A percentile compares a stretch with the other conserved stretches of the same genome.
Evolutionary conservation across 2,888 invertebrate genomes (phyloP).

Genomic region (Protula sp.): DNA sequence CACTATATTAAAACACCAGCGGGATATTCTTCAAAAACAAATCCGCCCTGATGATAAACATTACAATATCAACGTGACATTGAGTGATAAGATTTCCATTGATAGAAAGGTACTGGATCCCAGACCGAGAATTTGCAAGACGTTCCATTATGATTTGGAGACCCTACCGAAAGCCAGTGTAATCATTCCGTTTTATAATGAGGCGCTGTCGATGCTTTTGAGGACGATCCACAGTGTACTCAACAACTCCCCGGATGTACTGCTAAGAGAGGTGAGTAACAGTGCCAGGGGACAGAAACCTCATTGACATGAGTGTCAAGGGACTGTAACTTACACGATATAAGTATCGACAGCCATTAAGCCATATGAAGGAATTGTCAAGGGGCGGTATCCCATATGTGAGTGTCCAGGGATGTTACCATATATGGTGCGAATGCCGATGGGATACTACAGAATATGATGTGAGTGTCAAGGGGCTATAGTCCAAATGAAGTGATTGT

Average conservation of each 20-base stretch:
- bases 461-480: too few species aligned
- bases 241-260: constrained; percentile 16
- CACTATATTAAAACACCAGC: not conserved
- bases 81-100: constrained; percentile 16
- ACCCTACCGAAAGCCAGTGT: constrained; percentile 22
- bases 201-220: constrained; percentile 22
- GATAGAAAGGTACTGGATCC: constrained; percentile 18
- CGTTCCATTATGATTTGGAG: constrained; percentile 12
- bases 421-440: too few species aligned
- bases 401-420: too few species aligned
- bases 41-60: constrained; percentile 10
- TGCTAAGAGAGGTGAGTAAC: constrained; percentile 20
- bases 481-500: too few species aligned
- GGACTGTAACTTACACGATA: too few species aligned
- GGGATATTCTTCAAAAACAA: constrained; percentile 7
- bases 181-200: constrained; percentile 25
- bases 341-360: too few species aligned
- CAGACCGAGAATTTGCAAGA: constrained; percentile 15
- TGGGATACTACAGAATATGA: too few species aligned
- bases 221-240: constrained; percentile 22
- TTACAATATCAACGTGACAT: constrained; percentile 22
- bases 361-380: too few species aligned
- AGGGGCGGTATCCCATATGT: too few species aligned
- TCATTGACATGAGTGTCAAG: too few species aligned
- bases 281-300: too few species aligned